Conservation (phyloP, 1,140 invertebrate species). For the Eurosta solidaginis region DNA sequence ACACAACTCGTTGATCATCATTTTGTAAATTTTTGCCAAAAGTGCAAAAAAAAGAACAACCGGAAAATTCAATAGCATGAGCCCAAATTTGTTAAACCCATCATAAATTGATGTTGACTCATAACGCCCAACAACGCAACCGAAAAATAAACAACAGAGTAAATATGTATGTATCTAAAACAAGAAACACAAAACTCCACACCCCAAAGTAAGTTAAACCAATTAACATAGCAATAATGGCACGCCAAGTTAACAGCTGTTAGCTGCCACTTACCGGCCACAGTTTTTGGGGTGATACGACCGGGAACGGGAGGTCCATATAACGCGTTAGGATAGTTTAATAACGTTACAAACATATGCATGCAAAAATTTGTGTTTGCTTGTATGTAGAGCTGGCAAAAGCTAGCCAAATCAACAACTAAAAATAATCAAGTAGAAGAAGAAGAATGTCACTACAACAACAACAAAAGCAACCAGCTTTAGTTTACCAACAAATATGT, state of each 20-base stretch:
- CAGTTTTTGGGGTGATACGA: background rate
- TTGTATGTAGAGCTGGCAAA: background rate
- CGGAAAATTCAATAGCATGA: background rate
- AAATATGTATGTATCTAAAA: background rate
- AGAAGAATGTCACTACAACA: background rate
- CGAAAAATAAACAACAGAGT: background rate
- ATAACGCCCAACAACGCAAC: background rate
- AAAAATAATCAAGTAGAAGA: background rate
- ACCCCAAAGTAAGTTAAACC: conserved; percentile 23
- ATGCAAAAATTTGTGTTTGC: background rate
- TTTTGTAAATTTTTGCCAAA: background rate
- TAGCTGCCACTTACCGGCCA: background rate
- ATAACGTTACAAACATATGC: background rate
- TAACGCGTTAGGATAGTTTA: background rate
- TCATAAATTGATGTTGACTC: background rate
- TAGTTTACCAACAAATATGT: background rate
- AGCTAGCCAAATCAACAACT: background rate
- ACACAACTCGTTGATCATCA: background rate
- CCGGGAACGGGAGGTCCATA: background rate
- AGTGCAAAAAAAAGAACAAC: background rate
- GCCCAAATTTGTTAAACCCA: background rate
- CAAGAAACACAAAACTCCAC: background rate
- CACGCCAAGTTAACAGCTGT: conserved; percentile 22
- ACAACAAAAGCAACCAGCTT: background rate
- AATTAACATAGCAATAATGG: conserved; percentile 27